Evolutionary conservation across 2,113 vertebrate species (phyloP).

Genomic region (Morphnarchus princeps): DNA sequence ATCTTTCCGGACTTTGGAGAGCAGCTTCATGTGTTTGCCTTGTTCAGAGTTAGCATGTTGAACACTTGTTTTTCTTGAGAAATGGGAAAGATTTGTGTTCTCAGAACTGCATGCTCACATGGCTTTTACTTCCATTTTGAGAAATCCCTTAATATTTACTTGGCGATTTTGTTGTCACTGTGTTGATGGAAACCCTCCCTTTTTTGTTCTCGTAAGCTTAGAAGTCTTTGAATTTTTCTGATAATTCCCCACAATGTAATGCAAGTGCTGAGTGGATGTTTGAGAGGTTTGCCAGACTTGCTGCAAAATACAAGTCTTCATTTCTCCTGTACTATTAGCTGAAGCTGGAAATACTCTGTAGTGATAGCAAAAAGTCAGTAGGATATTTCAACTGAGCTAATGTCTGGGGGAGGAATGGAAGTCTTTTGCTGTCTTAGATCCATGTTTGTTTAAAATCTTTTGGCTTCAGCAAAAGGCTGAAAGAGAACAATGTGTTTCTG

Average conservation of each 20-base stretch:
- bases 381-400: not conserved
- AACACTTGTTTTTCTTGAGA: not conserved
- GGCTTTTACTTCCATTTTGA: not conserved
- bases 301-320: not conserved
- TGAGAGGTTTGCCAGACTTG: not conserved
- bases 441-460: not conserved
- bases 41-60: not conserved
- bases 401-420: not conserved
- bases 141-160: not conserved
- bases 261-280: not conserved
- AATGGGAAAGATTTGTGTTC: not conserved
- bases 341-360: not conserved
- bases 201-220: not conserved
- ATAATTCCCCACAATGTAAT: not conserved
- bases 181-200: not conserved
- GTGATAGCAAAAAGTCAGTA: not conserved
- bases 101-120: not conserved
- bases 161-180: not conserved
- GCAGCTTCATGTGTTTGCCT: not conserved
- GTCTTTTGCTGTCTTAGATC: not conserved
- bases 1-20: not conserved
- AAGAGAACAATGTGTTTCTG: constrained; percentile 34
- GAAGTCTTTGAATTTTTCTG: not conserved
- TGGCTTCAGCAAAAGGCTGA: not conserved
- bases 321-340: not conserved